Base-by-base conservation (phyloP, 2,888 invertebrate genomes). In the Masnerella sp. region DNA sequence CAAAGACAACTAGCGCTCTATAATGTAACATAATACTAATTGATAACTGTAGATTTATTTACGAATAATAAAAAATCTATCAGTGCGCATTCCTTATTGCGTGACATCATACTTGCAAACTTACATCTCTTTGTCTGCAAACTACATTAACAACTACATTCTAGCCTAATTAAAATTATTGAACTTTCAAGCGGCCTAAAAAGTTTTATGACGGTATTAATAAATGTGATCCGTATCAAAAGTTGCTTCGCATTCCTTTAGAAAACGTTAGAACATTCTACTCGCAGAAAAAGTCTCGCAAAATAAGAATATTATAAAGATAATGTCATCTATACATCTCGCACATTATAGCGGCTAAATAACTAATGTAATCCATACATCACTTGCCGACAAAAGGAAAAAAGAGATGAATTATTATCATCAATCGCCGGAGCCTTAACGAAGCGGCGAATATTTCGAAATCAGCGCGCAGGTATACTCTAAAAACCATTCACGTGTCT, bases 381-480 rank as follows among this genome's bases (percentile, higher is more conserved):
- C 56, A 56, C 47, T 30, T 3, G 15, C 2, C 5, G 1, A 17
- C 30, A 22, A 56, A 58, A 32, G 30, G 14, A 12, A 25, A 65
- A 38, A 56, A 47, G 30, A 34, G 49, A 58, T 67, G 20, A 30
- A 67, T 67, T 67, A 42, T 18, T 45, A 28, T 9, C 56, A 58
- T 67, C 34, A 67, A 51, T 67, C 49, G 32, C 34, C 36, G 54
- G 32, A 47, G 14, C 30, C 38, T 30, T 67, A 67, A 67, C 67
- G 56, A 67, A 67, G 56, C 17, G 32, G 20, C 47, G 47, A 56
- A 54, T 56, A 36, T 30, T 54, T 65, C 54, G 45, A 65, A 54
- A 38, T 65, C 54, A 65, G 22, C 25, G 30, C n/a, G n/a, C n/a
- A n/a, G n/a, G n/a, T n/a, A 9, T 25, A 25, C 54, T 56, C 18